phyloP scores from a whole-genome alignment of 1,140 invertebrate genomes.

The Heliconius himera region DNA sequence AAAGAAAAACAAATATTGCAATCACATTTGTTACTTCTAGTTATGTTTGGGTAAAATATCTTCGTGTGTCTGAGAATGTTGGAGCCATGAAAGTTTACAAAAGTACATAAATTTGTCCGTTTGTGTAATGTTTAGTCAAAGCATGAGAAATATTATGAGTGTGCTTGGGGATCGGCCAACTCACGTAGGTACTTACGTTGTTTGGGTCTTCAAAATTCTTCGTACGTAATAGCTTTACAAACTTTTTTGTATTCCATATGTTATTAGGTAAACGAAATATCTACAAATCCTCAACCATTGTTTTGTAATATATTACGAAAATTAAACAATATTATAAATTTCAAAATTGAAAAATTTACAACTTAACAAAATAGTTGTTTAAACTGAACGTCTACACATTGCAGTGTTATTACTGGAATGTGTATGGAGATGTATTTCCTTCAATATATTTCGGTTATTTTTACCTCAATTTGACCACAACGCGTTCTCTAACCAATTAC shows the following conservation, averaged over 20 bases:
- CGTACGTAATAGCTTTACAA: neutral
- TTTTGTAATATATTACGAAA: neutral
- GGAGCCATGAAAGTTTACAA: conserved; percentile 45
- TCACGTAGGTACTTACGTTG: conserved; percentile 54
- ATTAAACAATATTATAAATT: neutral
- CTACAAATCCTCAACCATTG: neutral
- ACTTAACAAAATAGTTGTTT: neutral
- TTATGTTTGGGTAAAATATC: conserved; percentile 32
- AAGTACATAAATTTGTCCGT: conserved; percentile 51
- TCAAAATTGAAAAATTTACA: neutral
- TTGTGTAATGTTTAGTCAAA: conserved; percentile 50
- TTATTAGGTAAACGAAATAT: neutral
- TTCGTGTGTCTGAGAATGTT: conserved; percentile 40
- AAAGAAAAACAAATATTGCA: conserved; percentile 32
- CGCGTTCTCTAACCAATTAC: conserved; percentile 50
- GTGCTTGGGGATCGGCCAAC: conserved; percentile 70
- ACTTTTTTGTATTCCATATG: neutral
- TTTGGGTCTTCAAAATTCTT: conserved; percentile 47
- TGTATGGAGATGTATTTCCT: neutral
- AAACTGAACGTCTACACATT: conserved; percentile 2
- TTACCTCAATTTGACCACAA: conserved; percentile 47
- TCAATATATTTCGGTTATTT: conserved; percentile 33
- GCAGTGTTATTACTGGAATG: neutral
- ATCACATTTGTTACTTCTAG: conserved; percentile 15
- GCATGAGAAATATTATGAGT: conserved; percentile 56